Evolutionary conservation across 1,140 invertebrate genomes (phyloP).

Genomic region (Drosophila pectinifera): DNA sequence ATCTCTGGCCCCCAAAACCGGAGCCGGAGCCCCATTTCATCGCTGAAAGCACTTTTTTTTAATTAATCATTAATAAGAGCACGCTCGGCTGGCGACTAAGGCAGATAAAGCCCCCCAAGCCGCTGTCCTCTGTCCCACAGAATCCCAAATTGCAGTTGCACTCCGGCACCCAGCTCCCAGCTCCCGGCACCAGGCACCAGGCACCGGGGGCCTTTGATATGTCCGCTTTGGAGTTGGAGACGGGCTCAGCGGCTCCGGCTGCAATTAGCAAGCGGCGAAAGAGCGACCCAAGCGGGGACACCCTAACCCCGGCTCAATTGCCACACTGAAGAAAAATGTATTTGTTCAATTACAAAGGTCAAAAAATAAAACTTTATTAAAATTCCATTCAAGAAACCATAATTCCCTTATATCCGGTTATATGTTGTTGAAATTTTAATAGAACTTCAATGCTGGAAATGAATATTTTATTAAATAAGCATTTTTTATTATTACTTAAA

Average conservation of each 20-base stretch:
- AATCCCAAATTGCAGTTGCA: slow-evolving; percentile 64
- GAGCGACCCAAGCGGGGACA: slow-evolving; percentile 4
- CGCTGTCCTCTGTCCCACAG: slow-evolving; percentile 26
- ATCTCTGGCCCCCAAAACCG: not conserved
- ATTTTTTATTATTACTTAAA: too few relatives aligned
- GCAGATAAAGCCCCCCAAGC: slow-evolving; percentile 39
- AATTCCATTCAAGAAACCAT: not conserved
- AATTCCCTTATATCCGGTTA: not conserved
- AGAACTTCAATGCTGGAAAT: too few relatives aligned
- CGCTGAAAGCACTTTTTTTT: slow-evolving; percentile 67
- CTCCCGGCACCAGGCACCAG: too few relatives aligned
- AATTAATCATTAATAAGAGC: slow-evolving; percentile 80
- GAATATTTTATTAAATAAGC: too few relatives aligned
- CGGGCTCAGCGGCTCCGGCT: slow-evolving; percentile 24
- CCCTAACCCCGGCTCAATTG: slow-evolving; percentile 19
- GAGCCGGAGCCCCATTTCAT: slow-evolving; percentile 5
- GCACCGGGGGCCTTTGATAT: slow-evolving; percentile 64
- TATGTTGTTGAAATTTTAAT: too few relatives aligned
- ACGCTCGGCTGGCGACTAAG: slow-evolving; percentile 68
- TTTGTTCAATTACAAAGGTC: accelerated
- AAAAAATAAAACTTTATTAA: not conserved
- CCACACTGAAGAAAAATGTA: slow-evolving; percentile 1
- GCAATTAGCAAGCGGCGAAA: slow-evolving; percentile 66
- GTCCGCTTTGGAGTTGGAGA: slow-evolving; percentile 31
- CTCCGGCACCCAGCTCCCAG: slow-evolving; percentile 11